A percentile compares a stretch with the other conserved stretches of the same genome.
phyloP scores from a whole-genome alignment of 2,888 invertebrate species.

The Eilema griseolum region DNA sequence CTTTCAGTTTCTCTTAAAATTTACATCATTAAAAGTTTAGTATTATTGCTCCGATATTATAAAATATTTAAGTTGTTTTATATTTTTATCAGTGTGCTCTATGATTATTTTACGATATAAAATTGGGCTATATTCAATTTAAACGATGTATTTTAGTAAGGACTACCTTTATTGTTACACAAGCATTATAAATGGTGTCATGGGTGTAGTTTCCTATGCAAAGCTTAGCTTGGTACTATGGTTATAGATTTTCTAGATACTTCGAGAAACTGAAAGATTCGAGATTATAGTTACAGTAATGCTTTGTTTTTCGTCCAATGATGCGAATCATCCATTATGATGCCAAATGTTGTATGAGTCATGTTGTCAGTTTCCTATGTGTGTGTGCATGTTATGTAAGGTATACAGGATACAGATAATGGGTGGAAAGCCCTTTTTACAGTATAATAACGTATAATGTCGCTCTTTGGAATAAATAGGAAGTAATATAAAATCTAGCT shows the following conservation, averaged over 20 bases:
- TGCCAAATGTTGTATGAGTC: constrained; percentile 43
- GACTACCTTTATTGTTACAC: background rate
- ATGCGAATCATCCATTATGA: constrained; percentile 20
- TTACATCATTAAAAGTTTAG: background rate
- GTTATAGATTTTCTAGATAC: background rate
- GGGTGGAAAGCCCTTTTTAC: constrained; percentile 8
- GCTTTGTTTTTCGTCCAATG: constrained; percentile 40
- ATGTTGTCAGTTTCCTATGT: constrained; percentile 8
- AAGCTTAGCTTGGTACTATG: constrained; percentile 10
- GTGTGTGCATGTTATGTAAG: constrained; percentile 40
- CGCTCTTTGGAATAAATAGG: background rate
- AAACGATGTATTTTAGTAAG: background rate
- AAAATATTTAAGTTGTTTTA: background rate
- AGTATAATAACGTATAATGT: background rate
- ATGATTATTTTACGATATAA: background rate
- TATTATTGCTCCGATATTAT: background rate
- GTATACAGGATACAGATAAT: background rate
- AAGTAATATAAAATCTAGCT: constrained; percentile 1
- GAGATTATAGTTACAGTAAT: constrained; percentile 71
- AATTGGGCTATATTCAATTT: background rate
- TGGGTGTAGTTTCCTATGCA: background rate
- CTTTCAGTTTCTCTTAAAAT: constrained; percentile 48
- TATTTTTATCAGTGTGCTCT: background rate
- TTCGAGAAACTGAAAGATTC: constrained; percentile 51
- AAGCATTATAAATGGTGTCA: background rate